Evolutionary conservation across 2,113 vertebrate species (phyloP).

Genomic region (Pomatostomus ruficeps): DNA sequence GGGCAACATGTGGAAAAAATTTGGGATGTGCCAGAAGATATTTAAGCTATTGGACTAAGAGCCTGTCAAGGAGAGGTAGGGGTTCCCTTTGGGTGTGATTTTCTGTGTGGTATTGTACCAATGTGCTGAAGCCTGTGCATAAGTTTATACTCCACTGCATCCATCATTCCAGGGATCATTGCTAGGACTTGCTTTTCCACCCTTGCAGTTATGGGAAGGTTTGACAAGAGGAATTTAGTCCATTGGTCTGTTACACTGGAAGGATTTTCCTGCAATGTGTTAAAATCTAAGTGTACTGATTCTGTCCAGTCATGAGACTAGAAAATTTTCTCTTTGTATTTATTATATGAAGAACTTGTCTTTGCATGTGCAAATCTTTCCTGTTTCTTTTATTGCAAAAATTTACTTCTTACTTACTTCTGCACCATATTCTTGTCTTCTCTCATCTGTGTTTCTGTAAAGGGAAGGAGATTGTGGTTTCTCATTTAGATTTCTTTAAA

Average conservation of each 20-base stretch:
- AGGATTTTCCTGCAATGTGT: not conserved
- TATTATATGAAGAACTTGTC: slow-evolving; percentile 49
- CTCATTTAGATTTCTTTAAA: slow-evolving; percentile 14
- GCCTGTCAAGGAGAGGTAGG: not conserved
- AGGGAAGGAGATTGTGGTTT: not conserved
- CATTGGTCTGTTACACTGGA: not conserved
- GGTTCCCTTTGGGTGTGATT: not conserved
- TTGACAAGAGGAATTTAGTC: not conserved
- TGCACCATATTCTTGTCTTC: not conserved
- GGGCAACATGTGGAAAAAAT: fast-evolving
- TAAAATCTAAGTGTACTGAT: not conserved
- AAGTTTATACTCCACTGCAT: not conserved
- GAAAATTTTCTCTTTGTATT: slow-evolving; percentile 40
- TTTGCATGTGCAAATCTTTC: not conserved
- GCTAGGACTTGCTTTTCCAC: not conserved
- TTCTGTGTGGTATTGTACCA: not conserved
- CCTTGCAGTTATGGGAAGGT: not conserved
- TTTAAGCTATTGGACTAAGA: not conserved
- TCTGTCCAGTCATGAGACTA: not conserved
- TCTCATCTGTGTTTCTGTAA: not conserved
- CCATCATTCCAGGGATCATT: not conserved
- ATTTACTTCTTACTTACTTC: not conserved
- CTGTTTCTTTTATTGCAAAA: not conserved
- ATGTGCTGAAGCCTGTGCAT: not conserved
- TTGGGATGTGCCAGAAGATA: not conserved